These are phyloP conservation scores for Agonopterix arenella DNA, from an alignment of 2,888 invertebrate species.

Conservation along the genomic window DNA sequence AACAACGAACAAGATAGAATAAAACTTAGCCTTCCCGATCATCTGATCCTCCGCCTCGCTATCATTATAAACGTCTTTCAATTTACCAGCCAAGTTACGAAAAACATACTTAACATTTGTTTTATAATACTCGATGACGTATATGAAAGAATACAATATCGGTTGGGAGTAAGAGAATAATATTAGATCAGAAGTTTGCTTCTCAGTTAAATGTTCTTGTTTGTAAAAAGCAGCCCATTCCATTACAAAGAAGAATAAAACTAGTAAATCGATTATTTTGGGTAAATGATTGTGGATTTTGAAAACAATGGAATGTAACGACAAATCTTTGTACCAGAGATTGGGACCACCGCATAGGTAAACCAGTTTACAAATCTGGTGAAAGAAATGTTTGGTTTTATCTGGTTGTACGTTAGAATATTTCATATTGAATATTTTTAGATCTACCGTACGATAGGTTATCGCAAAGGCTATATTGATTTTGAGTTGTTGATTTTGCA, in stretches of 20 bases:
- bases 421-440: too few species aligned
- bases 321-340: slow-evolving; percentile 3
- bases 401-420: neutral
- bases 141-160: slow-evolving; percentile 5
- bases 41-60: slow-evolving; percentile 31
- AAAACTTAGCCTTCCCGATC: slow-evolving; percentile 27
- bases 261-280: neutral
- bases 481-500: too few species aligned
- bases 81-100: slow-evolving; percentile 5
- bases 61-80: slow-evolving; percentile 34
- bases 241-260: slow-evolving; percentile 6
- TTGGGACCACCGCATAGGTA: slow-evolving; percentile 1
- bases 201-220: slow-evolving; percentile 22
- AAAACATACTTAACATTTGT: slow-evolving; percentile 4
- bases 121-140: slow-evolving; percentile 2
- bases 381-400: neutral
- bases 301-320: neutral
- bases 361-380: neutral
- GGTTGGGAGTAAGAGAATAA: slow-evolving; percentile 12
- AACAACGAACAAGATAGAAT: slow-evolving; percentile 18
- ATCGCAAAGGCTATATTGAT: too few species aligned
- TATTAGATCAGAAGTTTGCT: slow-evolving; percentile 11
- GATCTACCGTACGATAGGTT: too few species aligned
- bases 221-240: slow-evolving; percentile 17
- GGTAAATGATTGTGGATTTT: slow-evolving; percentile 6